These are phyloP conservation scores for Oryctolagus cuniculus DNA, from an alignment of 2,113 vertebrate genomes.

Conservation along the genomic window mOryCun1.1 NC_091433.1:51244001-51244500, in stretches of 20 bases:
- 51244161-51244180: slow-evolving; percentile 37
- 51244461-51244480: slow-evolving; percentile 5
- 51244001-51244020: slow-evolving; percentile 25
- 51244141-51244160: slow-evolving; percentile 7
- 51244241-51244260: slow-evolving; percentile 49
- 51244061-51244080: background rate
- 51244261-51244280: slow-evolving; percentile 5
- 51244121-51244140: background rate
- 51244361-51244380: background rate
- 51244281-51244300: background rate
- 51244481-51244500: background rate
- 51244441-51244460: background rate
- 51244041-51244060: slow-evolving; percentile 17
- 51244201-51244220: slow-evolving; percentile 56
- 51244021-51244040: background rate
- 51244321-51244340: background rate
- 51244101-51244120: slow-evolving; percentile 35
- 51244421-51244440: background rate
- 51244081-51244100: slow-evolving; percentile 50
- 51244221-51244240: slow-evolving; percentile 42
- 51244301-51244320: background rate
- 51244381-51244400: slow-evolving; percentile 24
- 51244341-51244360: background rate
- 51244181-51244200: slow-evolving; percentile 55
- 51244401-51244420: slow-evolving; percentile 9